A percentile compares a stretch with the other conserved stretches of the same genome.
phyloP scores from a whole-genome alignment of 2,113 vertebrate genomes.

The Takifugu bimaculatus region DNA sequence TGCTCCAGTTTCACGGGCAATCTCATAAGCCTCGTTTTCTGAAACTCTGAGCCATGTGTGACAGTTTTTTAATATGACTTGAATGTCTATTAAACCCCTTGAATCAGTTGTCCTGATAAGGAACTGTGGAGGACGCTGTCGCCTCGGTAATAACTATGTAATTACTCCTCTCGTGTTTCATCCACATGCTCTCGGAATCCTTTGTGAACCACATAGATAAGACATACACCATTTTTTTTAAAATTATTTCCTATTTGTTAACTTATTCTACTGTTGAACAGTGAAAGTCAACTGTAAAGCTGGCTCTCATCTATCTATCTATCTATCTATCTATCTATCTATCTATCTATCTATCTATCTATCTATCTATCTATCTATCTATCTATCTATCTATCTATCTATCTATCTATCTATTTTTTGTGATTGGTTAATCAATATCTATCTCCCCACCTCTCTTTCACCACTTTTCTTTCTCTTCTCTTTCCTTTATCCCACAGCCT shows the following conservation, averaged over 20 bases:
- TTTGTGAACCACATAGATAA: conserved; percentile 9
- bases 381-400: conserved; percentile 10
- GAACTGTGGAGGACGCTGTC: conserved; percentile 28
- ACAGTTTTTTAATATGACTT: conserved; percentile 68
- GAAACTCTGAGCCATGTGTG: conserved; percentile 46
- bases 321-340: conserved; percentile 7
- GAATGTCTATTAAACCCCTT: conserved; percentile 64
- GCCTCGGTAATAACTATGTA: conserved; percentile 39
- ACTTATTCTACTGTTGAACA: not conserved
- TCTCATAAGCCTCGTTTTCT: conserved; percentile 52
- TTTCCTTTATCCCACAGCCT: conserved; percentile 16
- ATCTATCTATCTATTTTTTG: conserved; percentile 1
- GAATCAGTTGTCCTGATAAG: conserved; percentile 49
- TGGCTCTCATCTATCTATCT: not conserved
- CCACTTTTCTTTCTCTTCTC: not conserved
- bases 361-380: not conserved
- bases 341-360: conserved; percentile 1
- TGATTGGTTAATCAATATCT: conserved; percentile 4
- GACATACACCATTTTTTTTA: conserved; percentile 6
- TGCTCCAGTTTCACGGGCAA: conserved; percentile 50
- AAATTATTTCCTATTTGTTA: not conserved
- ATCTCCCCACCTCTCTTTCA: conserved; percentile 7
- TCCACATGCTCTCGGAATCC: conserved; percentile 42
- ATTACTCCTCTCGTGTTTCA: conserved; percentile 48
- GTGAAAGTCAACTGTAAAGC: no score